Evolutionary conservation across 2,797 vertebrate genomes (phyloP).

Genomic region (Streptopelia turtur): DNA sequence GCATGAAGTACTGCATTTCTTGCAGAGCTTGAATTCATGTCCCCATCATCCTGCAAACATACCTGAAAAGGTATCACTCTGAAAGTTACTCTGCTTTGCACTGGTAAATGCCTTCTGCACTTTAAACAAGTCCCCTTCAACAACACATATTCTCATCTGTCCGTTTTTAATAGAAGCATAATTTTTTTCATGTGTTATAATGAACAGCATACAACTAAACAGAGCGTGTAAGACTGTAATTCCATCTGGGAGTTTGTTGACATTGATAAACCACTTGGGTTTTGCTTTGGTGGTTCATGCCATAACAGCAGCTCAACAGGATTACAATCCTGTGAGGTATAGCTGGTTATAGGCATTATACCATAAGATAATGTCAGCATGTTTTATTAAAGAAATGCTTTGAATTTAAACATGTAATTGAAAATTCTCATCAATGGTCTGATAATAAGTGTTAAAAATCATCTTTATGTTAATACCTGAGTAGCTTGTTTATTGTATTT

Average conservation of each 20-base stretch:
- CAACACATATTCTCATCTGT: conserved; percentile 60
- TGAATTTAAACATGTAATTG: background rate
- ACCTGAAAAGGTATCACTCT: background rate
- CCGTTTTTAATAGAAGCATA: conserved; percentile 50
- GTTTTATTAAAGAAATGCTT: conserved; percentile 35
- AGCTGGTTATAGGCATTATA: conserved; percentile 28
- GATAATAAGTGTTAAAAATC: background rate
- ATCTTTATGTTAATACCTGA: background rate
- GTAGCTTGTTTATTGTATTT: background rate
- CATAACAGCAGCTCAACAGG: conserved; percentile 67
- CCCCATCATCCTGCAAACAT: background rate
- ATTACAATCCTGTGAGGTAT: conserved; percentile 56
- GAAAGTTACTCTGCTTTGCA: conserved; percentile 1
- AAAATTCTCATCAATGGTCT: background rate
- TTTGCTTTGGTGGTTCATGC: conserved; percentile 70
- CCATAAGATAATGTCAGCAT: conserved; percentile 25
- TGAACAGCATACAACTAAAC: conserved; percentile 77
- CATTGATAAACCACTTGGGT: conserved; percentile 74
- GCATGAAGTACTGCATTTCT: background rate
- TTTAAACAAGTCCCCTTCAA: conserved; percentile 61
- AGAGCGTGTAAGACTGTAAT: conserved; percentile 65
- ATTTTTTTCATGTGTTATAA: conserved; percentile 75
- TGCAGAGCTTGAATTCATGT: background rate
- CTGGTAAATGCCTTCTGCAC: conserved; percentile 11
- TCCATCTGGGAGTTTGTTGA: conserved; percentile 74